Conservation (phyloP, 2,113 vertebrate genomes). For the Dipodomys stephensi region DNA sequence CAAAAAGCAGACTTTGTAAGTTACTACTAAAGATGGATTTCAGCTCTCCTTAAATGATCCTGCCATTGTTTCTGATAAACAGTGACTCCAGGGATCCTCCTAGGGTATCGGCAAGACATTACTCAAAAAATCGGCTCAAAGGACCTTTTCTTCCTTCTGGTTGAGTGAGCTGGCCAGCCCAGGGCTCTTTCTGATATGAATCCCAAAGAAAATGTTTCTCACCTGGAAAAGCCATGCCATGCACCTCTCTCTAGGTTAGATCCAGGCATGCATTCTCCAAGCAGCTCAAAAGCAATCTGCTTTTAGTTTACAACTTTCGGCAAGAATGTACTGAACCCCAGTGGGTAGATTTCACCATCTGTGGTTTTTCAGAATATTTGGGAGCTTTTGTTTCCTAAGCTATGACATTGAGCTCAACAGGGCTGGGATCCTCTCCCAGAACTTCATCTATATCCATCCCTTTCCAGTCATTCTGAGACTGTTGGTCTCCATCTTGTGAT, state of each 20-base stretch:
- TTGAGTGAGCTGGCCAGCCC: background rate
- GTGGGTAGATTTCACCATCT: conserved; percentile 18
- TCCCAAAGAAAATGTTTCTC: background rate
- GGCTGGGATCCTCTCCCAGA: conserved; percentile 64
- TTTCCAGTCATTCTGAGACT: background rate
- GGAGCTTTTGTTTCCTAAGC: conserved; percentile 62
- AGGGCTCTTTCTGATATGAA: background rate
- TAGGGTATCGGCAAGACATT: background rate
- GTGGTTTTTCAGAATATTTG: conserved; percentile 53
- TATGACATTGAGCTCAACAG: conserved; percentile 39
- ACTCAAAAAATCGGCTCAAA: background rate
- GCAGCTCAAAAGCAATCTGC: background rate
- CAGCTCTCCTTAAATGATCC: background rate
- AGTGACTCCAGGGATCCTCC: background rate
- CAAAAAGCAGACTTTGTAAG: background rate
- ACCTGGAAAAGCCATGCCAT: background rate
- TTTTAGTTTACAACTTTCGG: conserved; percentile 47
- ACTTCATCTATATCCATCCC: background rate
- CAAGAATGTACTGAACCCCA: conserved; percentile 1
- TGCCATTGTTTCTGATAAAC: background rate
- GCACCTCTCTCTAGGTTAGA: background rate
- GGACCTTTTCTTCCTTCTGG: background rate
- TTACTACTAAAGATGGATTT: background rate
- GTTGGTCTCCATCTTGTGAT: background rate
- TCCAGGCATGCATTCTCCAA: background rate